These are phyloP conservation scores for Channallabes apus DNA, from an alignment of 2,797 vertebrate species.

Conservation along the genomic window DNA sequence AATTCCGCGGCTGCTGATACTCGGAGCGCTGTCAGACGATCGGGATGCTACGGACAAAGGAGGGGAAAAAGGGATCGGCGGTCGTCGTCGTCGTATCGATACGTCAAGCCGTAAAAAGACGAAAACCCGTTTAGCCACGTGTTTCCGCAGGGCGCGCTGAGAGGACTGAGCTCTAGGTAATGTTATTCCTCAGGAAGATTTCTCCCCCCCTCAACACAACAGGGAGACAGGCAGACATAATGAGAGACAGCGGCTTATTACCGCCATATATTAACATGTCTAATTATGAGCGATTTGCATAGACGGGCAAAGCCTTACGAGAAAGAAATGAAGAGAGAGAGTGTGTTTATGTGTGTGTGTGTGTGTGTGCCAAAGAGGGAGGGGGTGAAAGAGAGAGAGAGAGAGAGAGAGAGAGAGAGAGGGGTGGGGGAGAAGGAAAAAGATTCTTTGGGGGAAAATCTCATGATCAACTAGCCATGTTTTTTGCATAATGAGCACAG, in stretches of 20 bases:
- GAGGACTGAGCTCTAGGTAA: slow-evolving; percentile 43
- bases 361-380: neutral
- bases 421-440: neutral
- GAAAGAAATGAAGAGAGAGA: neutral
- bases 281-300: slow-evolving; percentile 63
- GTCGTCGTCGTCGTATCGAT: slow-evolving; percentile 11
- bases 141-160: neutral
- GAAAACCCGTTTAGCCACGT: slow-evolving; percentile 18
- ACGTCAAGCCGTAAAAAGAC: slow-evolving; percentile 7
- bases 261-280: slow-evolving; percentile 59
- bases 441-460: slow-evolving; percentile 18
- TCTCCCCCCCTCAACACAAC: slow-evolving; percentile 48
- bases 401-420: slow-evolving; percentile 41
- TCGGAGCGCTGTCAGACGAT: neutral
- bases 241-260: slow-evolving; percentile 58
- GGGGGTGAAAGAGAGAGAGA: slow-evolving; percentile 39
- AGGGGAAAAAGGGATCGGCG: slow-evolving; percentile 1
- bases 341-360: neutral
- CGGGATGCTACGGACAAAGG: slow-evolving; percentile 11
- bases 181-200: slow-evolving; percentile 46
- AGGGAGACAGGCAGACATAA: slow-evolving; percentile 57
- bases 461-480: slow-evolving; percentile 15
- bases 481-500: slow-evolving; percentile 16
- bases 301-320: slow-evolving; percentile 37
- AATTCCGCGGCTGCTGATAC: slow-evolving; percentile 10